Evolutionary conservation across 2,797 vertebrate genomes (phyloP), one percentile per base, ranked within the genome.

Genomic region (Micropoecilia bifurca): DNA sequence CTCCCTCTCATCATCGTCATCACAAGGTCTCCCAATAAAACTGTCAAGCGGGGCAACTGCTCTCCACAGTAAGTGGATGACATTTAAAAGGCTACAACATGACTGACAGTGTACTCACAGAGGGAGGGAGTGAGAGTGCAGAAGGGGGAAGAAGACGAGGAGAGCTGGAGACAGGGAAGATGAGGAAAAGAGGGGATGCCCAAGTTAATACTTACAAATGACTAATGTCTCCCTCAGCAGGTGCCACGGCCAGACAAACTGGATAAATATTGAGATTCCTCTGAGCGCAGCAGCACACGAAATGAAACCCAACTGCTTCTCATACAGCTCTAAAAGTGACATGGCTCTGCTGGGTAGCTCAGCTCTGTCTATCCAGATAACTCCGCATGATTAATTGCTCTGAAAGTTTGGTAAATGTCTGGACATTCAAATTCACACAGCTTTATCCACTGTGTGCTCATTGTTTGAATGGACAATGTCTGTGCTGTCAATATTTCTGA

Each of bases 141-240:
- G 89, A 74, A 82, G 82, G 75, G 88, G 88, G 86, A 73, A 82
- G 78, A 82, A 86, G 86, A 83, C 66, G 68, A 84, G 87, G 88
- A 89, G 84, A 87, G 80, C 85, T 85, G 86, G 84, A 89, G 87
- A 85, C 83, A 85, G 81, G 77, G 80, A 86, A 88, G 89, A 93
- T 92, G 85, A 90, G 91, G 92, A 86, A 93, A 91, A 91, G 94
- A 94, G 91, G 92, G 87, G 88, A 93, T 90, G 93, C 91, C 90
- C 85, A 86, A 94, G 93, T 94, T 95, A 95, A 95, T 95, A 93
- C 93, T 95, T 94, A 95, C 95, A 96, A 95, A 96, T 95, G 93
- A 95, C 92, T 95, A 95, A 95, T 95, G 94, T 95, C 90, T 93
- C 93, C 94, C 94, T 82, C 94, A 95, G 95, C 95, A 96, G 94